Conservation (phyloP, 1,140 invertebrate species). For the Musca domestica region DNA sequence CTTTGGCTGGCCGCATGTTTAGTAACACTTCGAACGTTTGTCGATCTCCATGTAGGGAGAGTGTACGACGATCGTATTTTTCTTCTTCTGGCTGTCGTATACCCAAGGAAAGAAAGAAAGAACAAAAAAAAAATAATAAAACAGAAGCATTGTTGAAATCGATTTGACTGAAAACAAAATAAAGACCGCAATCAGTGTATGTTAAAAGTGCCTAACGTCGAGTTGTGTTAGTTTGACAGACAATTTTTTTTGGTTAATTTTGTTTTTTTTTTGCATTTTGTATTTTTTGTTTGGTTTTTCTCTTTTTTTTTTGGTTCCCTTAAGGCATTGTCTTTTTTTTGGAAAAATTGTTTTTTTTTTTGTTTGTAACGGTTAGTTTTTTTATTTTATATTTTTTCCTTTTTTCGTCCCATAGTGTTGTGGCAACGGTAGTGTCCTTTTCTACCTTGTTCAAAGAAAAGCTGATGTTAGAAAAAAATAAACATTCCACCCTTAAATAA, state of each 20-base stretch:
- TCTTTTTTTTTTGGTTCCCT: not conserved
- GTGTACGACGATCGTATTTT: slow-evolving; percentile 44
- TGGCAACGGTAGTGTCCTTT: not conserved
- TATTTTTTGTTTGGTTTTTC: not conserved
- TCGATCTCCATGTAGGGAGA: slow-evolving; percentile 54
- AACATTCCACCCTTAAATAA: not conserved
- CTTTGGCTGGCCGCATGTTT: slow-evolving; percentile 45
- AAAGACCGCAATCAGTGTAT: slow-evolving; percentile 9
- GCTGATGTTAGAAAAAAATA: slow-evolving; percentile 8
- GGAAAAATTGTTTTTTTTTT: not conserved
- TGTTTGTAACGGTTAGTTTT: not conserved
- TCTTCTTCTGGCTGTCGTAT: too few relatives aligned
- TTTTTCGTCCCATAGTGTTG: slow-evolving; percentile 5
- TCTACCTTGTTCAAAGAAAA: not conserved
- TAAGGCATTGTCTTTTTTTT: not conserved
- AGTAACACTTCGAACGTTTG: slow-evolving; percentile 54
- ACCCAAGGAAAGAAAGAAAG: too few relatives aligned
- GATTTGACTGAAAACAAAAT: too few relatives aligned
- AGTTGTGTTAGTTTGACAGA: slow-evolving; percentile 14
- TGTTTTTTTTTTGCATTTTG: not conserved
- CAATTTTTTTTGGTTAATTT: not conserved
- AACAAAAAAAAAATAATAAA: too few relatives aligned
- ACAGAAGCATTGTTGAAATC: too few relatives aligned
- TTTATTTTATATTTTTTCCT: not conserved
- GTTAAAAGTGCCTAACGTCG: slow-evolving; percentile 20